Evolutionary conservation across 2,888 invertebrate genomes (phyloP).

Genomic region (Philopedon plagiatum): DNA sequence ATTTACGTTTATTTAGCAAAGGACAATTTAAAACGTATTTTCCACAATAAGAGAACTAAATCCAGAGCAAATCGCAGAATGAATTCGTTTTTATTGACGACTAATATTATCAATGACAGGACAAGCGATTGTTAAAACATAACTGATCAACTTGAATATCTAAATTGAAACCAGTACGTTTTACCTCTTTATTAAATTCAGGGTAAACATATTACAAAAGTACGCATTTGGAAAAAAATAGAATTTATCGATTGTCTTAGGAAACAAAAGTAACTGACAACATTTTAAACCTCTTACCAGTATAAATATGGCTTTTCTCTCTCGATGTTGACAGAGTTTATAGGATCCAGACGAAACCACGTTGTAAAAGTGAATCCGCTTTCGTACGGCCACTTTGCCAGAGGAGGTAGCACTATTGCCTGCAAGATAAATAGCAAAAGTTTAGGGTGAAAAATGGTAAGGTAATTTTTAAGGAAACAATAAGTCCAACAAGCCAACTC

Average conservation of each 20-base stretch:
- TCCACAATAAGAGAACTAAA: too few relatives aligned
- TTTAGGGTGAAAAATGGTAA: constrained; percentile 43
- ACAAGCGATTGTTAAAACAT: too few relatives aligned
- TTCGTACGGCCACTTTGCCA: constrained; percentile 99
- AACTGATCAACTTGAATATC: too few relatives aligned
- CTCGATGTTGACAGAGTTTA: constrained; percentile 98
- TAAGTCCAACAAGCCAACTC: constrained; percentile 36
- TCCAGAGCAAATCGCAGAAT: too few relatives aligned
- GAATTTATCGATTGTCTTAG: neutral
- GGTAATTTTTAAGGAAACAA: constrained; percentile 48
- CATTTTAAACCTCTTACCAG: constrained; percentile 76
- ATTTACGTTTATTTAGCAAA: too few relatives aligned
- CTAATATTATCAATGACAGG: too few relatives aligned
- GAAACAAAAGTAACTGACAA: neutral
- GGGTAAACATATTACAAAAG: too few relatives aligned
- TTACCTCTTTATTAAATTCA: too few relatives aligned
- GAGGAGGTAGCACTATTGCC: constrained; percentile 97
- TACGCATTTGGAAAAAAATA: too few relatives aligned
- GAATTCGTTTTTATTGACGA: too few relatives aligned
- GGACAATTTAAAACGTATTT: too few relatives aligned
- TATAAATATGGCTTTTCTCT: constrained; percentile 98
- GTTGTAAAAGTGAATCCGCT: constrained; percentile 99
- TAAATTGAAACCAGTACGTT: too few relatives aligned
- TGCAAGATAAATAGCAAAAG: constrained; percentile 66
- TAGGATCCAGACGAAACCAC: constrained; percentile 98